A percentile compares a stretch with the other conserved stretches of the same genome.
These are phyloP conservation scores for Petrosia ficiformis DNA, from an alignment of 37 sponge, comb jelly and placozoan genomes.

Conservation along the genomic window DNA sequence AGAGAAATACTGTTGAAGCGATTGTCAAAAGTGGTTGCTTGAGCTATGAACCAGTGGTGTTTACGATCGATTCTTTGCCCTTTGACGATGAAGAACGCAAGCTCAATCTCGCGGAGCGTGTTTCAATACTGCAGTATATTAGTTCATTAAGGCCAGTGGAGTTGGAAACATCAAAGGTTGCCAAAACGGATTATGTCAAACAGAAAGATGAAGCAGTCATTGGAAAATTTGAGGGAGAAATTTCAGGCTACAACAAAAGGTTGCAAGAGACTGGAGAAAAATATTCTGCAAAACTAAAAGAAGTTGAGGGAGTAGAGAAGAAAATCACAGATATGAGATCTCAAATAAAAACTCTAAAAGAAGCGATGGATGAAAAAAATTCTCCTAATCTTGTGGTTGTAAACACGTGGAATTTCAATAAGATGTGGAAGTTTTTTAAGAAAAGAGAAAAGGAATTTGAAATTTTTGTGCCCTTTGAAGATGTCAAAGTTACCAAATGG, in stretches of 20 bases:
- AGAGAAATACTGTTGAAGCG: constrained; percentile 7
- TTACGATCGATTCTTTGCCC: constrained; percentile 34
- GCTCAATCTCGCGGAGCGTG: neutral
- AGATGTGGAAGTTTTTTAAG: constrained; percentile 17
- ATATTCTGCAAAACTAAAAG: neutral
- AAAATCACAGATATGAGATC: neutral
- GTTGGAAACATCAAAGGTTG: neutral
- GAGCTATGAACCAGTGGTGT: constrained; percentile 7
- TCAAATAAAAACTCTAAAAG: neutral
- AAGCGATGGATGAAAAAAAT: constrained; percentile 1
- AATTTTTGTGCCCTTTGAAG: neutral
- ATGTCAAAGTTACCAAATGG: constrained; percentile 2
- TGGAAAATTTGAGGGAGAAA: constrained; percentile 22
- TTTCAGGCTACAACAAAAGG: constrained; percentile 13
- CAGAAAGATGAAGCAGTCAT: constrained; percentile 2
- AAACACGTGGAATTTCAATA: constrained; percentile 7
- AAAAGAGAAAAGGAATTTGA: neutral
- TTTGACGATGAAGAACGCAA: neutral
- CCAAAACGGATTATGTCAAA: constrained; percentile 24
- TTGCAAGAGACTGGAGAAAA: neutral
- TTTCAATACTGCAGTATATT: constrained; percentile 13
- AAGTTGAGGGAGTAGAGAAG: neutral
- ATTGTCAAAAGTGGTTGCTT: neutral
- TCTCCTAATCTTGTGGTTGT: neutral
- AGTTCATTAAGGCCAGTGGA: neutral